Base-by-base conservation (phyloP, 2,888 invertebrate genomes). In the Ochropleura plecta region DNA sequence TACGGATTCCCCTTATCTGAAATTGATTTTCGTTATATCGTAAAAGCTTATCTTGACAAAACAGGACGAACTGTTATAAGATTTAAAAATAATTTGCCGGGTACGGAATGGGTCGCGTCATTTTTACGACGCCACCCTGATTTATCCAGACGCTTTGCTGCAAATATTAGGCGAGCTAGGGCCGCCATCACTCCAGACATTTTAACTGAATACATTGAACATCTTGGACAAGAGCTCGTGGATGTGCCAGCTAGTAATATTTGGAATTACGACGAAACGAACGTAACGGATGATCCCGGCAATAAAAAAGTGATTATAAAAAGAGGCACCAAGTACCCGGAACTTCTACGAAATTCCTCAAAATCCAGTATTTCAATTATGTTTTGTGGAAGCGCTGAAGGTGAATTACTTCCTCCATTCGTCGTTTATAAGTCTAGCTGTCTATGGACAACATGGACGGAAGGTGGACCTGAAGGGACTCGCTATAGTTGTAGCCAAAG, bases 381-480 rank as follows among this genome's bases (percentile, higher is more conserved):
- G 65, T 71, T 71, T 71, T 65, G 71, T 71, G 71, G 71, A 30
- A 71, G 48, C 53, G 57, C 64, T 64, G 46, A 49, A 46, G 70
- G 70, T 3, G 63, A 70, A 53, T 44, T 70, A 49, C 53, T 70
- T 42, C 55, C 55, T 3, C 64, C 48, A 6, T 64, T 64, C 64
- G 64, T 64, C 2, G 48, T 48, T 2, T 64, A 64, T 18, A 65
- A 65, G 49, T 49, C 64, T 4, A 65, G 64, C 64, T 65, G 64
- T 49, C 30, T 65, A 4, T 65, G 64, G 64, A 64, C 64, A 49
- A 65, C 64, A 65, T 65, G 64, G 64, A 40, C 49, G 16, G 70
- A 51, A 16, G 49, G 49, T 62, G 62, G 62, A 16, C 70, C 60
- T 46, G 40, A 40, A 49, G 70, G 59, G 5, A 48, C 59, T 42